A percentile compares a stretch with the other conserved stretches of the same genome.
These are phyloP conservation scores for Phylloscopus trochiloides DNA, from an alignment of 2,113 vertebrate species.

Conservation along the genomic window DNA sequence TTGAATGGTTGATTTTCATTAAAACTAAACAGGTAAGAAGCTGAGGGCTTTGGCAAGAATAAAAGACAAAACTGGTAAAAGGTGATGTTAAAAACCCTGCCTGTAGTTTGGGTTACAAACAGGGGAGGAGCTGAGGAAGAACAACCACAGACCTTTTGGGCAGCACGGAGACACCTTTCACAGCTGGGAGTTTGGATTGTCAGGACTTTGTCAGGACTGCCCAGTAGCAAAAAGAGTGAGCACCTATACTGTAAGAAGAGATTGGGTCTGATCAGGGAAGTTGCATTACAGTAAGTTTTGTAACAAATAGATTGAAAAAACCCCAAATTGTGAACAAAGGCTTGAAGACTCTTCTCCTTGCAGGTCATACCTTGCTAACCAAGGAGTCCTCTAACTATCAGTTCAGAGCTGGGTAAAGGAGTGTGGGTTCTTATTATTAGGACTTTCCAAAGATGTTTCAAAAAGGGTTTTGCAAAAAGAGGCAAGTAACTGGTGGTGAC, in stretches of 20 bases:
- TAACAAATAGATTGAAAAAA: not conserved
- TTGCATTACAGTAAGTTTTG: not conserved
- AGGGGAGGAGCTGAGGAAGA: not conserved
- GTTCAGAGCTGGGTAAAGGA: not conserved
- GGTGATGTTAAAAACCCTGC: not conserved
- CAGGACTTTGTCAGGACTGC: not conserved
- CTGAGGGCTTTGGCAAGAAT: not conserved
- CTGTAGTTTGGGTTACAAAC: not conserved
- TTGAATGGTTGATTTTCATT: not conserved
- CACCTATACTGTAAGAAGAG: not conserved
- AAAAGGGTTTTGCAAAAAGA: not conserved
- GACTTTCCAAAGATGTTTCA: not conserved
- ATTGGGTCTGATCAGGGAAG: not conserved
- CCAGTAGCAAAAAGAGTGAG: not conserved
- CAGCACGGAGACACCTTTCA: rapidly evolving
- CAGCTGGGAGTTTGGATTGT: not conserved
- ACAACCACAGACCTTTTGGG: not conserved
- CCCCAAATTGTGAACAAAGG: rapidly evolving
- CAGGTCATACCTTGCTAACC: not conserved
- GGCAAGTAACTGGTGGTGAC: not conserved
- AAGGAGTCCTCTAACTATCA: not conserved
- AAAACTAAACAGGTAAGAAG: not conserved
- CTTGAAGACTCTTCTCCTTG: not conserved
- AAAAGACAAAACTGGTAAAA: not conserved
- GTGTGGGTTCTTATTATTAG: not conserved